Evolutionary conservation across 2,113 vertebrate genomes (phyloP), one percentile per base, ranked within the genome.

Genomic region (Triplophysa rosa): DNA sequence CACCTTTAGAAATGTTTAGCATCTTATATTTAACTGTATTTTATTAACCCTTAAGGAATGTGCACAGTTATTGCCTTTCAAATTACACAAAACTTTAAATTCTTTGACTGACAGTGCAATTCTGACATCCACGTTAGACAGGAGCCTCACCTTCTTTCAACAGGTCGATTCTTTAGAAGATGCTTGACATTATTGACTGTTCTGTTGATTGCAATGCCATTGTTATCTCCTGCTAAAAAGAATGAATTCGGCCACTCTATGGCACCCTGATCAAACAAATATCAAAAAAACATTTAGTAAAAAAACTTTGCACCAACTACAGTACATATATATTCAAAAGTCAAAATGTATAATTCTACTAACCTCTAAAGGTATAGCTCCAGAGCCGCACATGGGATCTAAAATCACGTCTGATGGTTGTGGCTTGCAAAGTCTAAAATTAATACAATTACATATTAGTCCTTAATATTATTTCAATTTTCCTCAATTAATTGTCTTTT

Each of bases 351-450:
- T 23, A 37, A 56, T 74, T 71, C 63, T 74, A 64, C 68, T 90
- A 90, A 98, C 98, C 97, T 99, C 97, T 85, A 99, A 92, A 24
- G 98, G 96, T 89, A 99, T 98, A 0, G 97, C 95, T 84, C 97
- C 97, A 9, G 95, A 98, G 59, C 98, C 98, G 86, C 97, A 98
- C 98, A 99, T 99, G 13, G 98, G 98, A 90, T 99, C 98, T 49
- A 99, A 87, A 77, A 99, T 94, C 78, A 99, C 87, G 78, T 99
- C 97, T 0, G 95, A 94, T 1, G 91, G 87, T 78, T 96, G 94
- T 66, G 95, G 96, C 86, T 95, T 94, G 86, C 96, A 98, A 83
- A 99, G 92, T 79, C 98, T 72, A 85, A 26, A 89, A 1, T 79
- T 72, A 10, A 0, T 17, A 49, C 2, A 42, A 73, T 16, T 11